A percentile compares a stretch with the other conserved stretches of the same genome.
These are phyloP conservation scores for Enteromius thamalakanensis DNA, from an alignment of 2,797 vertebrate genomes.

Conservation along the genomic window DNA sequence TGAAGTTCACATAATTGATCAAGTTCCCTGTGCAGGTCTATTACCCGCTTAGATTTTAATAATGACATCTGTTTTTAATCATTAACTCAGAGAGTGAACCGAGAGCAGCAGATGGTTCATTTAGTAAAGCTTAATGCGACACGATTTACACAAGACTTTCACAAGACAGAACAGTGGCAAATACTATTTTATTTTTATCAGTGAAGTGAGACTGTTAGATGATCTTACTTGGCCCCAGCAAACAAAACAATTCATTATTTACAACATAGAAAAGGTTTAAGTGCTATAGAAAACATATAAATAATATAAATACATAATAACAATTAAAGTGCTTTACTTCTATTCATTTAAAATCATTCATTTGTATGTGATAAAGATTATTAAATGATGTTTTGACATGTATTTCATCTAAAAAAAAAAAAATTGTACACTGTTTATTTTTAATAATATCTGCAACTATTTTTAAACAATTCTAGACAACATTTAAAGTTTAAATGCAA, in stretches of 20 bases:
- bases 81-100: slow-evolving; percentile 55
- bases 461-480: neutral
- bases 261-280: neutral
- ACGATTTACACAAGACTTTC: slow-evolving; percentile 31
- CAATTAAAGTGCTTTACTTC: neutral
- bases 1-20: slow-evolving; percentile 11
- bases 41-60: slow-evolving; percentile 34
- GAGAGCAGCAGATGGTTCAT: slow-evolving; percentile 48
- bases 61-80: slow-evolving; percentile 49
- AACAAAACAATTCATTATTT: neutral
- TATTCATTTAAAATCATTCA: neutral
- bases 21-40: slow-evolving; percentile 24
- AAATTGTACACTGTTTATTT: neutral
- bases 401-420: neutral
- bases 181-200: slow-evolving; percentile 13
- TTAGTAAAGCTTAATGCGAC: slow-evolving; percentile 39
- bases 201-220: neutral
- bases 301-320: neutral
- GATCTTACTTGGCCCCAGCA: neutral
- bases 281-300: neutral
- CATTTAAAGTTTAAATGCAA: neutral
- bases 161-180: slow-evolving; percentile 34
- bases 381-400: neutral
- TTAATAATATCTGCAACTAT: neutral
- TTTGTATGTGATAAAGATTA: neutral